Evolutionary conservation across 2,888 invertebrate species (phyloP).

Genomic region (Drosophila paramelanica): DNA sequence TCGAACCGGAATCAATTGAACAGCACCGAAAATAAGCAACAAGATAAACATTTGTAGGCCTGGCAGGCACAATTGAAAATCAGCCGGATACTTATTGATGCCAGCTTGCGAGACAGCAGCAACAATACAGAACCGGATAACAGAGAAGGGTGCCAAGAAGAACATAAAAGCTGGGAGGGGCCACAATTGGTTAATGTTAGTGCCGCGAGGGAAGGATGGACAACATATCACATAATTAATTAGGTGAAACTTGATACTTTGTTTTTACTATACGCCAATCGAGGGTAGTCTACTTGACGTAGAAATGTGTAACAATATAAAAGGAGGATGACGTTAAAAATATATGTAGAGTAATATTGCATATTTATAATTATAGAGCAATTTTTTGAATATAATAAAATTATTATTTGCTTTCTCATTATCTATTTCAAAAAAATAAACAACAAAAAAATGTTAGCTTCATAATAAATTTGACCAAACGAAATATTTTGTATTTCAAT

Average conservation of each 20-base stretch:
- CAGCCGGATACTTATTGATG: conserved; percentile 28
- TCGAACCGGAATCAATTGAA: conserved; percentile 8
- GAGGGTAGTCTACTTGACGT: background rate
- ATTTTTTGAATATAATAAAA: no score
- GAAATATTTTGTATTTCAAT: no score
- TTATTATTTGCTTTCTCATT: no score
- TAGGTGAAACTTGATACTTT: conserved; percentile 17
- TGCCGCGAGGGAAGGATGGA: conserved; percentile 1
- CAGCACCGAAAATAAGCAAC: conserved; percentile 10
- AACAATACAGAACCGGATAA: background rate
- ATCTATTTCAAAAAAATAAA: no score
- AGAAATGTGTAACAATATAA: background rate
- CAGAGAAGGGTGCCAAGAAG: background rate
- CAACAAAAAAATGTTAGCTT: no score
- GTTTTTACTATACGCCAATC: background rate
- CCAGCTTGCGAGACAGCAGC: conserved; percentile 11
- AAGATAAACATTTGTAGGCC: conserved; percentile 25
- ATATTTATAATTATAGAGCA: no score
- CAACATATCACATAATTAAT: conserved; percentile 40
- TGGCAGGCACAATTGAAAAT: conserved; percentile 20
- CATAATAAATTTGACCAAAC: no score
- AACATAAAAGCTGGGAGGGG: background rate
- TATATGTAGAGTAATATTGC: no score
- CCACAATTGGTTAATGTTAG: conserved; percentile 20
- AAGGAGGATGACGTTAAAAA: no score